Evolutionary conservation across 1,140 invertebrate genomes (phyloP), one percentile per base, ranked within the genome.

Genomic region (Oscheius sp.): DNA sequence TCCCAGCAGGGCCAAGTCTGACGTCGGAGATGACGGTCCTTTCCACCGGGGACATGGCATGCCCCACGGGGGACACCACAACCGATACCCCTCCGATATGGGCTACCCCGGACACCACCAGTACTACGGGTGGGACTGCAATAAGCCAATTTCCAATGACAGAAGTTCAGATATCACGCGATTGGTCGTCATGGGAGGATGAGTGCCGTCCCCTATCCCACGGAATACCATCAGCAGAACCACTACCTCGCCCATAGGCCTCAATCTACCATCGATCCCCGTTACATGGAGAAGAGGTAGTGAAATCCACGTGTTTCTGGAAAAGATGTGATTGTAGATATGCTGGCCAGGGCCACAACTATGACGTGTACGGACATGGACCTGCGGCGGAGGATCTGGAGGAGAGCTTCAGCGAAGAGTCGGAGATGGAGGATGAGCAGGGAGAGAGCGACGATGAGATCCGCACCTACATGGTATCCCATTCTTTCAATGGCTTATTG

Each of bases 371-470:
- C 49, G 49, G 10, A 13, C 35, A 18, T 29, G 15, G 32, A 18
- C 61, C 61, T 10, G 36, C 18, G 31, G 31, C 31, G 10, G 18
- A 63, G 0, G 61, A 63, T n/a, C n/a, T n/a, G 35, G 61, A 63
- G 15, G 61, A 63, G 31, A 55, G 49, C 28, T 42, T 63, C 31
- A 63, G 31, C 31, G 61, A 63, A n/a, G 61, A 63, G 31, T 36
- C 32, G 7, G 61, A 38, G 18, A 7, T 42, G 61, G 36, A 15
- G 10, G 36, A 38, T 1, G 61, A 63, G 20, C 28, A 34, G 10
- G 61, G 36, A 13, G 61, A 63, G 31, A 63, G 61, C 36, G 61
- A 63, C 10, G 61, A 63, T 18, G 61, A 63, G 1, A 34, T 63
- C 15, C 10, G 61, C 10, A 34, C 31, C 10, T 63, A 63, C 31